These are phyloP conservation scores for Dendroctonus ponderosae DNA, from an alignment of 1,140 invertebrate species.

Conservation along the genomic window DNA sequence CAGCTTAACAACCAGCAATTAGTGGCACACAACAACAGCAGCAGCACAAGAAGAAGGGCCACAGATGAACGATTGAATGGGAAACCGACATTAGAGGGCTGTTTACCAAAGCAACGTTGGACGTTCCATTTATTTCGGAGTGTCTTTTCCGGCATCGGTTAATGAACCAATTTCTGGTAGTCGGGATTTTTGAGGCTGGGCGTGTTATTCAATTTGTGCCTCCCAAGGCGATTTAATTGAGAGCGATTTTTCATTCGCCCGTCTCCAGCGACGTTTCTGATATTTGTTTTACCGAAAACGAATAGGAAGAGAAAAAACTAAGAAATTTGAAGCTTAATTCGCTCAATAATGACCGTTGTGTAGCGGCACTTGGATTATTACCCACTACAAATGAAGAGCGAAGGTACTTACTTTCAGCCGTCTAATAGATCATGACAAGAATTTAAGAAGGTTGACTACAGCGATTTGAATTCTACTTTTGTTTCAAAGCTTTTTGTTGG, in stretches of 20 bases:
- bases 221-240: slow-evolving; percentile 32
- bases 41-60: slow-evolving; percentile 8
- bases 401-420: too few relatives aligned
- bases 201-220: slow-evolving; percentile 30
- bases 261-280: slow-evolving; percentile 1
- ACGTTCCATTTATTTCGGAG: neutral
- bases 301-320: slow-evolving; percentile 6
- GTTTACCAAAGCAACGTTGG: neutral
- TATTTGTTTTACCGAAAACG: slow-evolving; percentile 19
- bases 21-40: slow-evolving; percentile 3
- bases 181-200: slow-evolving; percentile 17
- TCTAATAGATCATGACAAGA: too few relatives aligned
- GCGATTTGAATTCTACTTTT: too few relatives aligned
- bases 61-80: slow-evolving; percentile 37
- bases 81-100: slow-evolving; percentile 1
- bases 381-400: too few relatives aligned
- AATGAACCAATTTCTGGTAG: slow-evolving; percentile 9
- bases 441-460: too few relatives aligned
- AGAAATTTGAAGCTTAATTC: neutral
- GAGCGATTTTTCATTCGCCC: slow-evolving; percentile 27
- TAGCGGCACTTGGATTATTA: too few relatives aligned
- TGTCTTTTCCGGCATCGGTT: neutral
- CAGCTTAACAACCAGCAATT: slow-evolving; percentile 4
- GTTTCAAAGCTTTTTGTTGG: too few relatives aligned
- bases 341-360: neutral